phyloP scores from a whole-genome alignment of 1,140 invertebrate genomes.

The Drosophila watanabei region DNA sequence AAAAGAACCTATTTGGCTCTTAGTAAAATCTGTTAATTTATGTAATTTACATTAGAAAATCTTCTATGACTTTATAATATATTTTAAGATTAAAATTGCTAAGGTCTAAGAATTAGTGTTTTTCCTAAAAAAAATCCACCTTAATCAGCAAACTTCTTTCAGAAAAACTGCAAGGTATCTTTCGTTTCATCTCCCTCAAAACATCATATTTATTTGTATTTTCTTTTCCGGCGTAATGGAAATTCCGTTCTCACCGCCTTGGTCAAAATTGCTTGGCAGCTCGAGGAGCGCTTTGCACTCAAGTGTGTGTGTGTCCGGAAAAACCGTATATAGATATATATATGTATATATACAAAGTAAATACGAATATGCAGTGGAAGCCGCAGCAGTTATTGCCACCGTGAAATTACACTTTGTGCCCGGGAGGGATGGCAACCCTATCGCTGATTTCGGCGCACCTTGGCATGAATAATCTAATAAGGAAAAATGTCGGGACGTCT shows the following conservation, averaged over 20 bases:
- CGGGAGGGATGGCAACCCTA: slow-evolving; percentile 35
- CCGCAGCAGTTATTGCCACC: slow-evolving; percentile 31
- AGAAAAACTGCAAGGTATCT: background rate
- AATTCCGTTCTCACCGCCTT: slow-evolving; percentile 28
- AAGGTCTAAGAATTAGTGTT: fast-evolving
- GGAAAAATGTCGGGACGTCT: slow-evolving; percentile 62
- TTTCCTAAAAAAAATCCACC: background rate
- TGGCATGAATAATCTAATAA: slow-evolving; percentile 75
- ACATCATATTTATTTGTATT: slow-evolving; percentile 1
- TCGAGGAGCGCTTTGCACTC: slow-evolving; percentile 52
- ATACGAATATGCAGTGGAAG: slow-evolving; percentile 13
- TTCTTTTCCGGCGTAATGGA: slow-evolving; percentile 10
- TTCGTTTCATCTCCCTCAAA: background rate
- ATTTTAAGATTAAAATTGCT: background rate
- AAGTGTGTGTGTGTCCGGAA: slow-evolving; percentile 41
- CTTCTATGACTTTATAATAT: background rate
- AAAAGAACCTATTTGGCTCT: too few relatives aligned
- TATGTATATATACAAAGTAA: slow-evolving; percentile 4
- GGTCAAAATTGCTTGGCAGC: slow-evolving; percentile 24
- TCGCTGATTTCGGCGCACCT: slow-evolving; percentile 50
- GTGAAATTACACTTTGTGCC: slow-evolving; percentile 73
- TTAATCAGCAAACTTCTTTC: background rate
- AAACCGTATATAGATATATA: slow-evolving; percentile 18
- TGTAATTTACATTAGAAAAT: too few relatives aligned
- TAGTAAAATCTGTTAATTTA: too few relatives aligned